Conservation (phyloP, 2,797 vertebrate species). For the Arrhamphus sclerolepis region DNA sequence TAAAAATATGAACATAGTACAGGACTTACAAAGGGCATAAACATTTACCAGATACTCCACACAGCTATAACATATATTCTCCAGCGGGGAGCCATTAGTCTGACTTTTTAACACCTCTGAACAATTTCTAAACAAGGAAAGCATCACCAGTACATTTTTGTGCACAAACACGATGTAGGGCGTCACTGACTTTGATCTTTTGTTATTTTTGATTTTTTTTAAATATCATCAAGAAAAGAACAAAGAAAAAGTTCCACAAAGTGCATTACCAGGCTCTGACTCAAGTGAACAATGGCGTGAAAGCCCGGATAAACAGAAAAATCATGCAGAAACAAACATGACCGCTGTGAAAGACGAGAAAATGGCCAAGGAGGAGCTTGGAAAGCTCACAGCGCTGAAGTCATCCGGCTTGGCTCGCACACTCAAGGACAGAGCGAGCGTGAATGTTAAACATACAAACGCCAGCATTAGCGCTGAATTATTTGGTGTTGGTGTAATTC, state of each 20-base stretch:
- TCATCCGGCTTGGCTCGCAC: conserved; percentile 53
- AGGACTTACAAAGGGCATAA: conserved; percentile 57
- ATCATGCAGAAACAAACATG: conserved; percentile 30
- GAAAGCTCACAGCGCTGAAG: conserved; percentile 53
- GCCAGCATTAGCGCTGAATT: conserved; percentile 31
- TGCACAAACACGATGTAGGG: conserved; percentile 27
- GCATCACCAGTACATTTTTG: conserved; percentile 20
- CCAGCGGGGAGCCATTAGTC: conserved; percentile 22
- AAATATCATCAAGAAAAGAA: conserved; percentile 1
- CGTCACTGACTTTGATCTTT: conserved; percentile 18
- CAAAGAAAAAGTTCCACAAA: conserved; percentile 32
- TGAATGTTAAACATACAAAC: conserved; percentile 52
- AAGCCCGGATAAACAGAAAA: background rate
- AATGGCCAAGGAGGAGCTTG: conserved; percentile 18
- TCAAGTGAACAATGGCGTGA: conserved; percentile 14
- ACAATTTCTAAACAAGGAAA: conserved; percentile 34
- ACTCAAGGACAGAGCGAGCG: conserved; percentile 38
- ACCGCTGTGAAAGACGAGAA: conserved; percentile 23
- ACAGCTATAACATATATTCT: conserved; percentile 51
- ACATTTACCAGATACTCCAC: conserved; percentile 52
- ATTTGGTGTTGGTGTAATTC: conserved; percentile 59
- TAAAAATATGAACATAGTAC: conserved; percentile 61
- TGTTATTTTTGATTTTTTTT: too few relatives aligned
- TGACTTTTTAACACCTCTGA: conserved; percentile 19
- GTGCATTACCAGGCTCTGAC: conserved; percentile 34